Conservation (phyloP, 2,113 vertebrate genomes). For the Epinephelus cyanopodus region DNA sequence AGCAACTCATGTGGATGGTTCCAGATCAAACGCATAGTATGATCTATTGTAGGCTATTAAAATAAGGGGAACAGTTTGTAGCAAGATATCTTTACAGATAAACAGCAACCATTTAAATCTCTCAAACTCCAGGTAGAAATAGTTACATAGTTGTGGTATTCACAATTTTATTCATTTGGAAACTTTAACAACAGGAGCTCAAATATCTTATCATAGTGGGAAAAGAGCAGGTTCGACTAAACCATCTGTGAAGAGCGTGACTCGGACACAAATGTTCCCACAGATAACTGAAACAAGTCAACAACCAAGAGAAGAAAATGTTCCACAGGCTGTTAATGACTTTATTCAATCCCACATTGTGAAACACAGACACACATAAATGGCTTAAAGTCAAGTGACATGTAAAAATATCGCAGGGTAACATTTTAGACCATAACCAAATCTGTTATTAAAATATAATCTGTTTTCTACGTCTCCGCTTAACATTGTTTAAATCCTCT, state of each 20-base stretch:
- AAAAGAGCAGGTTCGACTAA: constrained; percentile 51
- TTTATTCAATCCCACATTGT: background rate
- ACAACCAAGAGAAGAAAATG: background rate
- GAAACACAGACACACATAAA: background rate
- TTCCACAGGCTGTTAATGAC: background rate
- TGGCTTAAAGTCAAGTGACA: too few relatives aligned
- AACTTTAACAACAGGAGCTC: background rate
- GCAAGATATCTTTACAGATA: background rate
- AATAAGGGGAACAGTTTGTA: background rate
- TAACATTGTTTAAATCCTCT: too few relatives aligned
- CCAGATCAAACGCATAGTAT: background rate
- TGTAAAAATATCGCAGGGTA: too few relatives aligned
- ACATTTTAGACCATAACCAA: too few relatives aligned
- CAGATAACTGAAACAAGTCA: constrained; percentile 40
- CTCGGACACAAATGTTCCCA: constrained; percentile 16
- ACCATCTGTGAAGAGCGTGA: constrained; percentile 8
- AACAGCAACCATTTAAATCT: background rate
- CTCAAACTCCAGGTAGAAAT: background rate
- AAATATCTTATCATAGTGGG: constrained; percentile 53
- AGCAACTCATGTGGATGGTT: background rate
- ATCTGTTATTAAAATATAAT: too few relatives aligned
- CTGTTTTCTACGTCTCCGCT: too few relatives aligned
- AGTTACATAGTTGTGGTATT: background rate
- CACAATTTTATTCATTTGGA: background rate
- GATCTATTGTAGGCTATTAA: background rate